Percentiles rank a stretch among this genome's conserved stretches.
Evolutionary conservation across 1,140 invertebrate genomes (phyloP).

Genomic region (Heterodera schachtii): DNA sequence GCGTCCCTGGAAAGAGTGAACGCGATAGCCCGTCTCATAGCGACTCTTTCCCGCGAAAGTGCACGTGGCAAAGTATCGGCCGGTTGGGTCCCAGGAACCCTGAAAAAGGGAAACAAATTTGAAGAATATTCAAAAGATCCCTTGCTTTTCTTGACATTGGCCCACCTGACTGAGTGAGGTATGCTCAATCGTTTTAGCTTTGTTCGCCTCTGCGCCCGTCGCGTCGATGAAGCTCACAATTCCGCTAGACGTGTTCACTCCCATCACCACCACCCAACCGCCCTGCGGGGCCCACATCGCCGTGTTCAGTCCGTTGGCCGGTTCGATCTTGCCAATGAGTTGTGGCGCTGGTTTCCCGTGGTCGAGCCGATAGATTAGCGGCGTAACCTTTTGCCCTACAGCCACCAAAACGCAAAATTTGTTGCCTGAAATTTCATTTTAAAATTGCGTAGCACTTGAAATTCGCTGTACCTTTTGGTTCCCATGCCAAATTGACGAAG

Average conservation of each 20-base stretch:
- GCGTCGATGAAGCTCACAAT: conserved; percentile 62
- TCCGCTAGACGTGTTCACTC: conserved; percentile 51
- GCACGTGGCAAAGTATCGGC: conserved; percentile 92
- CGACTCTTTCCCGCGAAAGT: conserved; percentile 89
- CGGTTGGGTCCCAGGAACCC: conserved; percentile 95
- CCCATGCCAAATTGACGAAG: conserved; percentile 96
- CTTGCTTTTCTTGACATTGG: no score
- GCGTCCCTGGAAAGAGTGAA: conserved; percentile 91
- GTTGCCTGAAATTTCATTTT: conserved; percentile 45
- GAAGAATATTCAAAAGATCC: no score
- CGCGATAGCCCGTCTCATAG: conserved; percentile 84
- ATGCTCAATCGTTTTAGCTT: conserved; percentile 61
- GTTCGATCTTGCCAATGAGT: conserved; percentile 60
- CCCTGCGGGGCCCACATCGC: conserved; percentile 55
- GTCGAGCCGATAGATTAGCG: conserved; percentile 60
- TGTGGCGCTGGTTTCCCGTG: conserved; percentile 55
- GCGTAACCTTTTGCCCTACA: conserved; percentile 52
- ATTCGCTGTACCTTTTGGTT: conserved; percentile 79
- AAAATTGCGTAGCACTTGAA: background rate
- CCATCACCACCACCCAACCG: conserved; percentile 61
- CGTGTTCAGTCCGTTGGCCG: conserved; percentile 59
- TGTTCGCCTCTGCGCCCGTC: conserved; percentile 56
- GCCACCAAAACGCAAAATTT: conserved; percentile 63
- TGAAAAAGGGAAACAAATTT: conserved; percentile 31
- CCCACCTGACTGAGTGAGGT: conserved; percentile 56